Evolutionary conservation across 2,888 invertebrate species (phyloP).

Genomic region (Parochlus steinenii): DNA sequence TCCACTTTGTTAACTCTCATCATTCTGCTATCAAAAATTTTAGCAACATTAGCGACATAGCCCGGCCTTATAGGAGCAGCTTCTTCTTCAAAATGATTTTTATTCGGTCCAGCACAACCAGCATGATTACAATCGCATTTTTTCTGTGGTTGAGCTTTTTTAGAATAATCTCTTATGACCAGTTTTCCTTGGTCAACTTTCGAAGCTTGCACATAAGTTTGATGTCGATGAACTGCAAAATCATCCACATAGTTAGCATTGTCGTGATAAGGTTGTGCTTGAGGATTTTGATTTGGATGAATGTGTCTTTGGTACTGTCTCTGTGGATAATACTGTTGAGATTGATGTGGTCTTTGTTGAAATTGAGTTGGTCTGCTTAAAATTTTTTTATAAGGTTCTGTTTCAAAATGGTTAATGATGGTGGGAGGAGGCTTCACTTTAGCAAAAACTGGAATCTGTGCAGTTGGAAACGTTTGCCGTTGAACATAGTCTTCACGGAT

Average conservation of each 20-base stretch:
- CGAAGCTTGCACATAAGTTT: constrained; percentile 9
- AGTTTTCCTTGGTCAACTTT: constrained; percentile 10
- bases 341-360: background rate
- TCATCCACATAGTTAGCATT: constrained; percentile 9
- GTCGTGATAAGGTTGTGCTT: constrained; percentile 4
- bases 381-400: constrained; percentile 12
- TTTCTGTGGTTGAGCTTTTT: background rate
- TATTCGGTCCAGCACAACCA: background rate
- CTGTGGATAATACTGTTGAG: background rate
- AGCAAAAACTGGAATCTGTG: constrained; percentile 15
- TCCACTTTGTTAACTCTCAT: background rate
- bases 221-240: constrained; percentile 1
- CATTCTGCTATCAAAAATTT: no score
- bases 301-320: background rate
- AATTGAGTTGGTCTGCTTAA: background rate
- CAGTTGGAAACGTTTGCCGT: constrained; percentile 14
- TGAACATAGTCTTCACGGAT: constrained; percentile 15
- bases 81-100: constrained; percentile 1
- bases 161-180: constrained; percentile 13
- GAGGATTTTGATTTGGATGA: constrained; percentile 3
- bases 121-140: constrained; percentile 1
- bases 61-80: constrained; percentile 5
- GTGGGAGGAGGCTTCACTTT: constrained; percentile 9
- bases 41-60: constrained; percentile 8
- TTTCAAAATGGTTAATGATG: constrained; percentile 8